Evolutionary conservation across 2,888 invertebrate species (phyloP), one percentile per base, ranked within the genome.

Genomic region (Pristionchus fissidentatus): DNA sequence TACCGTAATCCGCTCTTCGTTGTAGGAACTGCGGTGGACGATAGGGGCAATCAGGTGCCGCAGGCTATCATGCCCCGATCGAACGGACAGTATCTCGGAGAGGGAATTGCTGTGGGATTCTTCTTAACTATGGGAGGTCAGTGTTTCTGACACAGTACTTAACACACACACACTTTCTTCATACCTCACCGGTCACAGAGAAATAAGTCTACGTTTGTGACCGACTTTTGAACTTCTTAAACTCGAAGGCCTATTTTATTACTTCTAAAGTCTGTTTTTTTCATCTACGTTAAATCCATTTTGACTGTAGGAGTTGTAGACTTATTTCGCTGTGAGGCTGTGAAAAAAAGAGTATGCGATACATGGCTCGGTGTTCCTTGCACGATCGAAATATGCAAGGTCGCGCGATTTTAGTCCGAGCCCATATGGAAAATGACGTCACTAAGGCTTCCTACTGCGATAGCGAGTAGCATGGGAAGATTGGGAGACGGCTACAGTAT

Each of bases 21-120:
- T 75, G 5, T 8, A 75, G 75, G 75, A 22, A 41, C 41, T 4
- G 26, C 43, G 5, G 41, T 43, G 10, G 75, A 75, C 29, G 43
- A 75, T 22, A 10, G 46, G 22, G 75, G 75, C 19, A 41, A 46
- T n/a, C 43, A 41, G 26, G 26, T 43, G 26, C 75, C 75, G 5
- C 43, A 43, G n/a, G 41, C 75, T 4, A 75, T 75, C n/a, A 75
- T 75, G 75, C 41, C 75, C 4, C 75, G 75, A 13, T 7, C 43
- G 19, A 75, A n/a, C n/a, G 75, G 75, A 22, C 75, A 75, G 29
- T 75, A 75, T 43, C 7, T 75, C 8, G 75, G 75, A 15, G 75
- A 75, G 46, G 75, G 75, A 8, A 41, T 75, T 43, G 75, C 75
- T n/a, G 75, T 43, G 3, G 75, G 75, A 41, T 43, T 41, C 46